phyloP scores from a whole-genome alignment of 2,113 vertebrate genomes.

The Proterorhinus semilunaris region DNA sequence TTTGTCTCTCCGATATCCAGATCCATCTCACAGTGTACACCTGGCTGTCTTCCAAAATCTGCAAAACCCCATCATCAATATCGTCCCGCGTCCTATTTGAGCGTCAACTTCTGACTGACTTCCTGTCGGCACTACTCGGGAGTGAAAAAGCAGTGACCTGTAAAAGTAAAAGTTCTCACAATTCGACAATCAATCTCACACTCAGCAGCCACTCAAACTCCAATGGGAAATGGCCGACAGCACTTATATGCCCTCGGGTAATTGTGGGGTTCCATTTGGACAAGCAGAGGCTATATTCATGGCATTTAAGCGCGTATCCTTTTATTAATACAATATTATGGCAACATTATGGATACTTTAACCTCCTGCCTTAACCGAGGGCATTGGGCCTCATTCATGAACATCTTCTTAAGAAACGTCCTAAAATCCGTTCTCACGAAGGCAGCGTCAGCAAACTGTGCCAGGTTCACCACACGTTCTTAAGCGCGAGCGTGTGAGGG shows the following conservation, averaged over 20 bases:
- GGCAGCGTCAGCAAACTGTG: too few species aligned
- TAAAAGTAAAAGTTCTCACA: constrained; percentile 25
- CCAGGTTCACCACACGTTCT: too few species aligned
- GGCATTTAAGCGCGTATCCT: too few species aligned
- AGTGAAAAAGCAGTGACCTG: constrained; percentile 30
- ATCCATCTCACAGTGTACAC: constrained; percentile 1
- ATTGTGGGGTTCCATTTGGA: constrained; percentile 39
- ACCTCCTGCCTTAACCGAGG: too few species aligned
- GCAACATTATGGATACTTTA: too few species aligned
- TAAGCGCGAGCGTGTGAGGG: too few species aligned
- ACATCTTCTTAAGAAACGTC: too few species aligned
- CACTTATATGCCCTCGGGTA: constrained; percentile 36
- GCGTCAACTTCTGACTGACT: constrained; percentile 20
- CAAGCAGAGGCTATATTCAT: constrained; percentile 11
- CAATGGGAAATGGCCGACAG: constrained; percentile 19
- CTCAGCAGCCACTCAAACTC: constrained; percentile 26
- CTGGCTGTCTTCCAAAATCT: background rate
- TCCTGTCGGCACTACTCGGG: constrained; percentile 11
- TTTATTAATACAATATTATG: too few species aligned
- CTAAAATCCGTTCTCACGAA: too few species aligned
- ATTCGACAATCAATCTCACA: constrained; percentile 51
- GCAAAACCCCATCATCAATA: constrained; percentile 1
- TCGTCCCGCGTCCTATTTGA: constrained; percentile 14
- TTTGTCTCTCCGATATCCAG: background rate
- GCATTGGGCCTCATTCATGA: too few species aligned